Conservation (phyloP, 1,140 invertebrate genomes). For the Melanaphis sacchari region DNA sequence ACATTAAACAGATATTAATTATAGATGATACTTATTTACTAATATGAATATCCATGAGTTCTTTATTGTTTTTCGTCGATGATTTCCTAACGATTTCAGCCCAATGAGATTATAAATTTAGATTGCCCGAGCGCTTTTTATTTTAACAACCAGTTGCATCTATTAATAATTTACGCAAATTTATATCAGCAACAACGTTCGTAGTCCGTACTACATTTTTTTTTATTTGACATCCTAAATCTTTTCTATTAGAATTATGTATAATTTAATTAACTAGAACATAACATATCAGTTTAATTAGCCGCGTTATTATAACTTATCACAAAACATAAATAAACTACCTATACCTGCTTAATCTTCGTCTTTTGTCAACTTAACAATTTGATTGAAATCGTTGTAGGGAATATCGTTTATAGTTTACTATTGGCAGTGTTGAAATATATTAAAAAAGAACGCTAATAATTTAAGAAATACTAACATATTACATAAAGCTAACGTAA, state of each 20-base stretch:
- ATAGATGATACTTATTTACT: neutral
- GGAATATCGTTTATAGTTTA: neutral
- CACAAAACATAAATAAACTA: neutral
- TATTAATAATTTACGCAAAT: neutral
- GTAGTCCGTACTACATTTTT: neutral
- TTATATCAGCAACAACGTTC: neutral
- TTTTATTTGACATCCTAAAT: neutral
- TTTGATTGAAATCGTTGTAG: neutral
- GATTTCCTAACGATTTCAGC: neutral
- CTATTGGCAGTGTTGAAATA: neutral
- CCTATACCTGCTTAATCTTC: neutral
- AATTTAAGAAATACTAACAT: neutral
- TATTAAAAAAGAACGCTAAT: neutral
- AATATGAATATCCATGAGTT: neutral
- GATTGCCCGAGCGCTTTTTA: neutral
- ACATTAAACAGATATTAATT: neutral
- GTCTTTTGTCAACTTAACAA: neutral
- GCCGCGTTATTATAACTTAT: neutral
- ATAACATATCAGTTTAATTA: neutral
- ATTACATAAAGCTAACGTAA: neutral
- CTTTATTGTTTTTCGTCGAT: neutral
- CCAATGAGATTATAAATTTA: neutral
- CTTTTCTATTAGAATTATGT: neutral
- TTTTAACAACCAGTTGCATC: neutral
- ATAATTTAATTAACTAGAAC: neutral